Conservation (phyloP, 2,113 vertebrate species). For the Sarotherodon lohbergeri region DNA sequence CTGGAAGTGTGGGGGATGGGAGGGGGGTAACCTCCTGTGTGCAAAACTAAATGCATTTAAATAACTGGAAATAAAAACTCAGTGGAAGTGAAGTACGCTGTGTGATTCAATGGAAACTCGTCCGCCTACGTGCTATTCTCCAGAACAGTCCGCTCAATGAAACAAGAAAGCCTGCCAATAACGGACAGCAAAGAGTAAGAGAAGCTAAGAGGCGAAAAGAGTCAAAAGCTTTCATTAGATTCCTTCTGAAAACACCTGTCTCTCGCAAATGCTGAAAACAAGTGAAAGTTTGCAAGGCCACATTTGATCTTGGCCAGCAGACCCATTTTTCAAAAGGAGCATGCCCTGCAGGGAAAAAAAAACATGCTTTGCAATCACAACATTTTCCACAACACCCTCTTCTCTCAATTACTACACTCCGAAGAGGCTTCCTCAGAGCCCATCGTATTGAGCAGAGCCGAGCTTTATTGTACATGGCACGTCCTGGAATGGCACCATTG, state of each 20-base stretch:
- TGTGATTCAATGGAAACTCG: slow-evolving; percentile 53
- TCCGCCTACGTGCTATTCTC: slow-evolving; percentile 39
- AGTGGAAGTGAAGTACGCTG: slow-evolving; percentile 13
- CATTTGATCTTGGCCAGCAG: slow-evolving; percentile 32
- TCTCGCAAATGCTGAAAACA: slow-evolving; percentile 10
- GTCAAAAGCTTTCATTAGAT: slow-evolving; percentile 30
- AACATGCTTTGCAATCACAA: slow-evolving; percentile 22
- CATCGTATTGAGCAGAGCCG: slow-evolving; percentile 30
- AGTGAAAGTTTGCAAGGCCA: background rate
- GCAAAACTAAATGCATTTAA: slow-evolving; percentile 22
- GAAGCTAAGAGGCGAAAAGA: background rate
- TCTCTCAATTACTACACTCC: slow-evolving; percentile 53
- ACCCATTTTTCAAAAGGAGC: slow-evolving; percentile 34
- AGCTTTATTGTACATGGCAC: slow-evolving; percentile 50
- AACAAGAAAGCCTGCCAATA: slow-evolving; percentile 16
- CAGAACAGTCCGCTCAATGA: slow-evolving; percentile 2
- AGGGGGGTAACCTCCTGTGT: background rate
- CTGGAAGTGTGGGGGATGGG: background rate
- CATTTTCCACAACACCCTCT: slow-evolving; percentile 37
- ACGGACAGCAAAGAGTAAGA: background rate
- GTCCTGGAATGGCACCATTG: slow-evolving; percentile 54
- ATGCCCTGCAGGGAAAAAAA: slow-evolving; percentile 21
- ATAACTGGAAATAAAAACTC: slow-evolving; percentile 27
- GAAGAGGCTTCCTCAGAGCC: slow-evolving; percentile 39
- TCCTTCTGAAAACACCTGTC: slow-evolving; percentile 21